phyloP scores from a whole-genome alignment of 2,888 invertebrate genomes.

The Periphyllus acericola region DNA sequence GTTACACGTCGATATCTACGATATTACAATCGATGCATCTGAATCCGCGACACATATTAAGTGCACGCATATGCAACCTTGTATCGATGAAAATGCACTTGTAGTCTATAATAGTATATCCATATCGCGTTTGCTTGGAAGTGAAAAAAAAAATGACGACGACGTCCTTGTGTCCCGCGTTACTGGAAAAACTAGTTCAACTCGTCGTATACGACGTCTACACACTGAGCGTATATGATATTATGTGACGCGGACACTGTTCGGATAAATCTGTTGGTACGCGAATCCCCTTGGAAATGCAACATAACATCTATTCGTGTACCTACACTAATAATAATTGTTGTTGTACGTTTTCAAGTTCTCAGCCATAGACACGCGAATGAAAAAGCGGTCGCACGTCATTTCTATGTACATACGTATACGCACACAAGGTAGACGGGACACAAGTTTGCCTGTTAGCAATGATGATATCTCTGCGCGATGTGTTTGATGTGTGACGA shows the following conservation, averaged over 20 bases:
- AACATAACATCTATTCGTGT: too few species aligned
- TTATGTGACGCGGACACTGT: background rate
- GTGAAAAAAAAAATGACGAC: background rate
- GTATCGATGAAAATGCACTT: background rate
- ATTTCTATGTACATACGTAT: background rate
- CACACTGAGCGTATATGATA: too few species aligned
- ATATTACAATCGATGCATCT: background rate
- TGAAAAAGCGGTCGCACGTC: too few species aligned
- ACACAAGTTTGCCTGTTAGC: background rate
- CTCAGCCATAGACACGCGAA: too few species aligned
- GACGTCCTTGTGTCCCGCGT: background rate
- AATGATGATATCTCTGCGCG: background rate
- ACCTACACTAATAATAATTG: too few species aligned
- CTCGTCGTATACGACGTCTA: background rate
- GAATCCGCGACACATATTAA: background rate
- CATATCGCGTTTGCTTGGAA: background rate
- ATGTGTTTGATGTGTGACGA: too few species aligned
- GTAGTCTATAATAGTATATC: background rate
- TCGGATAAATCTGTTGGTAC: background rate
- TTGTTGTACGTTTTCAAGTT: background rate
- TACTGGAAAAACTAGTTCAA: slow-evolving; percentile 9
- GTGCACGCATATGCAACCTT: background rate
- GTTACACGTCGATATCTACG: too few species aligned
- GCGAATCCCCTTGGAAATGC: background rate
- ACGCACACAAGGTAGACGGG: slow-evolving; percentile 19